These are phyloP conservation scores for Taxidea taxus DNA, from an alignment of 2,113 vertebrate genomes.

Conservation along the genomic window DNA sequence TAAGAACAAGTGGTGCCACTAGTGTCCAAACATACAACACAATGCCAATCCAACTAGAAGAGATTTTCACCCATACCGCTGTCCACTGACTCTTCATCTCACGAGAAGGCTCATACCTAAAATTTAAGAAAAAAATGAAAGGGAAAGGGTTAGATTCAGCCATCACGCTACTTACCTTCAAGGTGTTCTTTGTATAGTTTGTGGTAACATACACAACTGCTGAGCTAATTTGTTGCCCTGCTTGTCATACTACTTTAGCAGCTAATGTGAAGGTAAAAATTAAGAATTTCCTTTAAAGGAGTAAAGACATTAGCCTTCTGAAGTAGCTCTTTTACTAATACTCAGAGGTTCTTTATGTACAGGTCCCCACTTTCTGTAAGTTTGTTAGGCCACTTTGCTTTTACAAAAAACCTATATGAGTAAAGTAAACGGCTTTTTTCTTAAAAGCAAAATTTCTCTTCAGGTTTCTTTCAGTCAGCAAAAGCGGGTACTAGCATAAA, in stretches of 20 bases:
- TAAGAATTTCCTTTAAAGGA: background rate
- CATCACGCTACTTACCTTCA: background rate
- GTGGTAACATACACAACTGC: background rate
- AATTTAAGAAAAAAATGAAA: conserved; percentile 78
- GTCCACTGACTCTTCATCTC: conserved; percentile 98
- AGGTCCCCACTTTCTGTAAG: background rate
- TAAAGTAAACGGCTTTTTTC: background rate
- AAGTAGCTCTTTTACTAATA: background rate
- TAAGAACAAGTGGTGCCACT: conserved; percentile 95
- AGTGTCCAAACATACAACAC: conserved; percentile 97
- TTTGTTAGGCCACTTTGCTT: background rate
- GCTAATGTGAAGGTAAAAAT: background rate
- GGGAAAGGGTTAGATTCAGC: background rate
- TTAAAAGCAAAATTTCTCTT: background rate
- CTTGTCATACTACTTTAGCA: background rate
- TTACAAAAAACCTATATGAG: background rate
- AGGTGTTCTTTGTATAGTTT: background rate
- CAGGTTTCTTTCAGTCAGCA: background rate
- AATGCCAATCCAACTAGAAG: conserved; percentile 97
- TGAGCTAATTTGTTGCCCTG: background rate
- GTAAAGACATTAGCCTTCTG: background rate
- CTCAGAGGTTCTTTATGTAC: background rate
- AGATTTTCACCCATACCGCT: conserved; percentile 98
- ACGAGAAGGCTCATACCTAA: conserved; percentile 84
- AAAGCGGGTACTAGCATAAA: background rate